Conservation (phyloP, 1,140 invertebrate species). For the Pantala flavescens region DNA sequence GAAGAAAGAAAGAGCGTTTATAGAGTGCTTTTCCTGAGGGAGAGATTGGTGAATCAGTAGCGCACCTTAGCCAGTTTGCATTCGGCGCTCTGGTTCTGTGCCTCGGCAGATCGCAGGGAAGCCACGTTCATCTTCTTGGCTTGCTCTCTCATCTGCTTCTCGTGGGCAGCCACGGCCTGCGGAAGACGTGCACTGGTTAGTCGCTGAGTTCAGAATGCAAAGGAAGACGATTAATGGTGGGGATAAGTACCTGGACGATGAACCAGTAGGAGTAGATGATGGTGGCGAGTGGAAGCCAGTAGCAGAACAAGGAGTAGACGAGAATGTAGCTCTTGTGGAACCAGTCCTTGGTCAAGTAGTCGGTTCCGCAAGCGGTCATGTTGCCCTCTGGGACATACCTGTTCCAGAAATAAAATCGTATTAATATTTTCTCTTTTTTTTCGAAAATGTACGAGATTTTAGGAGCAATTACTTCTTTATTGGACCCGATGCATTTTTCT, state of each 20-base stretch:
- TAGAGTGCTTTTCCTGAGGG: not conserved
- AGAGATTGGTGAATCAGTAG: not conserved
- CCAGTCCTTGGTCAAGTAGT: conserved; percentile 33
- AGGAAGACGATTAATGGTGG: conserved; percentile 21
- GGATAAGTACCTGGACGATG: conserved; percentile 46
- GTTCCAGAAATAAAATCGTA: too few relatives aligned
- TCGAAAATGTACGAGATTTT: conserved; percentile 6
- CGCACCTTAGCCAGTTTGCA: conserved; percentile 28
- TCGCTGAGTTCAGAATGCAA: conserved; percentile 23
- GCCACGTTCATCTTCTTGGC: conserved; percentile 33
- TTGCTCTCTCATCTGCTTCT: conserved; percentile 33
- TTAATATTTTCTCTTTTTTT: not conserved
- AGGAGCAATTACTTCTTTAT: not conserved
- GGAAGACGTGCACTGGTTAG: conserved; percentile 36
- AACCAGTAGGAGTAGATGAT: conserved; percentile 34
- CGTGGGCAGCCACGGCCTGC: conserved; percentile 37
- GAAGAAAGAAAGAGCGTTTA: not conserved
- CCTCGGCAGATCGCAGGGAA: conserved; percentile 31
- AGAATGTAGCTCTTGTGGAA: conserved; percentile 26
- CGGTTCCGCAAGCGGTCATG: conserved; percentile 40
- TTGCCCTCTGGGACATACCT: conserved; percentile 41
- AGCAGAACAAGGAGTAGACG: conserved; percentile 24
- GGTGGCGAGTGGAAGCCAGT: conserved; percentile 30
- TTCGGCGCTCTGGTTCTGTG: conserved; percentile 28
- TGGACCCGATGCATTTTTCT: not conserved